Evolutionary conservation across 2,113 vertebrate species (phyloP), one percentile per base, ranked within the genome.

Genomic region (Origma solitaria): DNA sequence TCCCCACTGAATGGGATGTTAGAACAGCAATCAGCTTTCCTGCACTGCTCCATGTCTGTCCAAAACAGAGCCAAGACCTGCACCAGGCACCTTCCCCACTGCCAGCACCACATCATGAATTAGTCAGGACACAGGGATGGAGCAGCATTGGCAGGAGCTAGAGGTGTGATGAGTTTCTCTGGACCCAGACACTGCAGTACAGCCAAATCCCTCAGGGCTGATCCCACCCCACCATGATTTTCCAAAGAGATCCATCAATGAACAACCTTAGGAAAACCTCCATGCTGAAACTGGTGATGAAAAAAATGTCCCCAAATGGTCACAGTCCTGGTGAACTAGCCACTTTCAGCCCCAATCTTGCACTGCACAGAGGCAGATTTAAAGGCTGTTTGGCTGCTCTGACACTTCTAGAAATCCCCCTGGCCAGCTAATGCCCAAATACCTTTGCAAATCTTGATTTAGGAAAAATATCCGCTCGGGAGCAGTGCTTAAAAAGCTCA

Each of bases 371-470:
- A 75, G 35, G 37, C 42, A 85, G 82, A 33, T 68, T 86, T 81
- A 62, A 56, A 49, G 38, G 72, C 30, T 31, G 8, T 64, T 93
- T 80, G 68, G 60, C 85, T 61, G 66, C 69, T 42, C 40, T 1
- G 10, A 15, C 13, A 44, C 31, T 83, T 37, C 51, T 90, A 88
- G 50, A 90, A 93, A 95, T 78, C 72, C 62, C 49, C 31, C 40
- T 4, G 8, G 28, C 69, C 0, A 0, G 42, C 49, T 93, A 92
- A 90, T 84, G 57, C 64, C 64, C 80, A 93, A 96, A 97, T 93
- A 90, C 60, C 68, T 92, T 81, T 57, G 76, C 61, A 97, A 96
- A 96, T 88, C 95, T 94, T 87, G 73, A 89, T 91, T 95, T 90
- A 82, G 78, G 54, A 71, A 91, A 87, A 92, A 87, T 91, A 96